Conservation (phyloP, 92 coral and sea anemone genomes). For the Porites evermanni region DNA sequence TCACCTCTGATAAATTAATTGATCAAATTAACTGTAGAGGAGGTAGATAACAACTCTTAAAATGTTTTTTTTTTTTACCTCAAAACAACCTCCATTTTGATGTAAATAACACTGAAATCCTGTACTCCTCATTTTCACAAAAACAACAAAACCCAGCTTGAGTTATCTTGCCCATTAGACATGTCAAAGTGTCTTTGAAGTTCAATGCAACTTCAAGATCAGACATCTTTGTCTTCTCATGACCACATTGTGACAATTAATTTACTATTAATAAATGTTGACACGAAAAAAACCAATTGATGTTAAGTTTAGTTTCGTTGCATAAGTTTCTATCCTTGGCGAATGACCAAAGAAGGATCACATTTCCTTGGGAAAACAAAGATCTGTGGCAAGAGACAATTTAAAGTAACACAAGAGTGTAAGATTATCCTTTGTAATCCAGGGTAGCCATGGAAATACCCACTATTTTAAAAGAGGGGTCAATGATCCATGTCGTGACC, state of each 20-base stretch:
- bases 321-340: neutral
- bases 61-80: conserved; percentile 24
- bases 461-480: neutral
- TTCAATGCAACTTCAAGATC: neutral
- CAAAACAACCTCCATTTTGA: neutral
- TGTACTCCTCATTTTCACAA: conserved; percentile 22
- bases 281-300: neutral
- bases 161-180: neutral
- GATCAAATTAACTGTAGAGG: neutral
- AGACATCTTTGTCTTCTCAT: conserved; percentile 1
- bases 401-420: conserved; percentile 4
- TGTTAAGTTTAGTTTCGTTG: neutral
- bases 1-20: neutral
- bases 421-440: neutral
- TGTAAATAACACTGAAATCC: conserved; percentile 24
- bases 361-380: neutral
- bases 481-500: neutral
- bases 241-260: neutral
- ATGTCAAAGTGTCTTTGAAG: neutral
- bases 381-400: neutral
- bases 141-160: neutral
- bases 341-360: conserved; percentile 23
- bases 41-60: neutral
- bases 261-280: too few relatives aligned
- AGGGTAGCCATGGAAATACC: neutral